Percentiles rank a stretch among this genome's conserved stretches.
Conservation (phyloP, 2,113 vertebrate genomes). For the Colistium nudipinnis region DNA sequence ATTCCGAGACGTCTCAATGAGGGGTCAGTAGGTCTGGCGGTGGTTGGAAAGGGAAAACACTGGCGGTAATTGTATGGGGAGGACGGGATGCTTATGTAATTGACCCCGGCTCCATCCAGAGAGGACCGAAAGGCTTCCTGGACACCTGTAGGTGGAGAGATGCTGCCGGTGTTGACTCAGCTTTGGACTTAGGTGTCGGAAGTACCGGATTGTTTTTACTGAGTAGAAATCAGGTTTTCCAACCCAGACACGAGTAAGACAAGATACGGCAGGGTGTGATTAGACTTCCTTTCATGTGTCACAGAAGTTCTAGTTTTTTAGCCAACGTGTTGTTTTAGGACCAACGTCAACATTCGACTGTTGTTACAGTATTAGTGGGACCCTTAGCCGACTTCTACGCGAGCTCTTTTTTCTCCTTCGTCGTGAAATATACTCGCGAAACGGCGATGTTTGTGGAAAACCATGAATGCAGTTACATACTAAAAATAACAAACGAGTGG, state of each 20-base stretch:
- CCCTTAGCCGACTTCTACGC: constrained; percentile 28
- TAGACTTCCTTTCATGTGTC: constrained; percentile 6
- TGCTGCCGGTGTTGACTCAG: constrained; percentile 23
- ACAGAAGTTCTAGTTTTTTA: constrained; percentile 20
- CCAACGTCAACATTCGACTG: constrained; percentile 21
- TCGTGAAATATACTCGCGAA: constrained; percentile 53
- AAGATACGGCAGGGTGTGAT: constrained; percentile 1
- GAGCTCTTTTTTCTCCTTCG: constrained; percentile 21
- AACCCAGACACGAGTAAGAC: constrained; percentile 9
- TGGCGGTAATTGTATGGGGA: constrained; percentile 46
- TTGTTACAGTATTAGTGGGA: constrained; percentile 32
- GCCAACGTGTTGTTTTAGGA: constrained; percentile 27
- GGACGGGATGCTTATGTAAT: constrained; percentile 43
- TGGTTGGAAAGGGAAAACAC: constrained; percentile 31
- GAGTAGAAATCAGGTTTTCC: too few relatives aligned
- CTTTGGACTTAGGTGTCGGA: constrained; percentile 10
- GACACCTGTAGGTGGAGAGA: constrained; percentile 34
- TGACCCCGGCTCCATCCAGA: constrained; percentile 34
- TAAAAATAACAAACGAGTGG: constrained; percentile 23
- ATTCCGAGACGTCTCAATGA: constrained; percentile 27
- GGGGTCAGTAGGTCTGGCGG: constrained; percentile 33
- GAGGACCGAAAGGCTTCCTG: constrained; percentile 34
- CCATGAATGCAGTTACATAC: constrained; percentile 29
- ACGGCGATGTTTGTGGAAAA: constrained; percentile 12
- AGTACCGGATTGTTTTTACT: constrained; percentile 6